A percentile compares a stretch with the other conserved stretches of the same genome.
These are phyloP conservation scores for Ceratotherium simum DNA, from an alignment of 2,113 vertebrate species.

Conservation along the genomic window DNA sequence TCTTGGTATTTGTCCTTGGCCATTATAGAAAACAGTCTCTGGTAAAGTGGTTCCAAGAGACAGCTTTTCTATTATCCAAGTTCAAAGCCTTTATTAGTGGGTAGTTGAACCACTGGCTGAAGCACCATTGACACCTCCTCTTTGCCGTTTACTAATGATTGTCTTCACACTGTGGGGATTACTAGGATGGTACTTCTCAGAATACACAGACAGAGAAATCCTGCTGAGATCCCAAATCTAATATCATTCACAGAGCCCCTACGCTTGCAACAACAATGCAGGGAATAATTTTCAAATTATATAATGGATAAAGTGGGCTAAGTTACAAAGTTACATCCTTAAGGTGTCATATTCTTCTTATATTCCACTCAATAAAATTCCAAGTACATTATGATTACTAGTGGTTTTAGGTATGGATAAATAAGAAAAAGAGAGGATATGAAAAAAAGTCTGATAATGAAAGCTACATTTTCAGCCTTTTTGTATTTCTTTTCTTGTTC, in stretches of 20 bases:
- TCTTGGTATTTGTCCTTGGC: conserved; percentile 51
- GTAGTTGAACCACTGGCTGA: conserved; percentile 66
- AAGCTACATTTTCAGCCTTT: background rate
- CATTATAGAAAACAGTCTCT: conserved; percentile 29
- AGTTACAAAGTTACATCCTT: conserved; percentile 4
- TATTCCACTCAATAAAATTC: background rate
- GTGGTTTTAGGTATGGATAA: background rate
- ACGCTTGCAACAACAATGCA: background rate
- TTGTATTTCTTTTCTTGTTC: background rate
- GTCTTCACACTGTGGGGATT: conserved; percentile 63
- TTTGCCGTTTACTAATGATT: conserved; percentile 65
- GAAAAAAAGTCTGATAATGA: background rate
- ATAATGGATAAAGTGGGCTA: conserved; percentile 21
- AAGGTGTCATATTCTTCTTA: background rate
- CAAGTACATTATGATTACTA: background rate
- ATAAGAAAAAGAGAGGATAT: background rate
- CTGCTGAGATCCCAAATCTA: conserved; percentile 20
- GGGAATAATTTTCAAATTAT: conserved; percentile 62
- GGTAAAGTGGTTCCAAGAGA: conserved; percentile 59
- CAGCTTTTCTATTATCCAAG: conserved; percentile 52
- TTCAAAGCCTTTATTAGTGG: conserved; percentile 62
- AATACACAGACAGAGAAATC: conserved; percentile 47
- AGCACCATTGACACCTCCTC: conserved; percentile 65
- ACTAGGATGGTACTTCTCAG: conserved; percentile 60
- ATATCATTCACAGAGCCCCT: background rate